These are phyloP conservation scores for Amphimallon solstitiale DNA, from an alignment of 2,888 invertebrate species.

Conservation along the genomic window DNA sequence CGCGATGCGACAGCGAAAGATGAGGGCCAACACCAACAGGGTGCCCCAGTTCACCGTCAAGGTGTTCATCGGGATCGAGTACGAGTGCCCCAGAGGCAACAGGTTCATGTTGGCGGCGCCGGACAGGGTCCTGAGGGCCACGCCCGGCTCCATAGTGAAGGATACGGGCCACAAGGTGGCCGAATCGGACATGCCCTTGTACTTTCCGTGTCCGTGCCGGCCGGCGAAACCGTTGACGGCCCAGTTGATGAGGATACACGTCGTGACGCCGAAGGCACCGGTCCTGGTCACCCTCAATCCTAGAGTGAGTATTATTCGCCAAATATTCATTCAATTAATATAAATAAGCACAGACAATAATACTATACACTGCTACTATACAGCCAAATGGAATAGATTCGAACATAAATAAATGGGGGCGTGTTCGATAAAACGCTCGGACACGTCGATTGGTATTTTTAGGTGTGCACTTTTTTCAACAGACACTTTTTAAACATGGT, in stretches of 20 bases:
- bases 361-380: no score
- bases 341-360: neutral
- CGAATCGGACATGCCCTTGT: conserved; percentile 88
- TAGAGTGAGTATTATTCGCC: conserved; percentile 62
- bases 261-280: conserved; percentile 91
- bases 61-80: conserved; percentile 95
- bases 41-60: conserved; percentile 78
- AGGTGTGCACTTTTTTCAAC: no score
- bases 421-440: no score
- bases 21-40: conserved; percentile 50
- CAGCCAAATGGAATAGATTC: no score
- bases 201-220: conserved; percentile 86
- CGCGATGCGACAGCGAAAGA: conserved; percentile 41
- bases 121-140: conserved; percentile 82
- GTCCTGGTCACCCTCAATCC: conserved; percentile 90
- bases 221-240: conserved; percentile 73
- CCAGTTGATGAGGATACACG: conserved; percentile 86
- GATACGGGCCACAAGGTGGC: conserved; percentile 89
- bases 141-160: conserved; percentile 75
- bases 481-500: no score
- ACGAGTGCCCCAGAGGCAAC: conserved; percentile 98
- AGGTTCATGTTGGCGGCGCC: conserved; percentile 90
- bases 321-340: neutral
- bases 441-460: no score
- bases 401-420: no score